These are phyloP conservation scores for Xenopus borealis DNA, from an alignment of 2,113 vertebrate genomes.

Conservation along the genomic window DNA sequence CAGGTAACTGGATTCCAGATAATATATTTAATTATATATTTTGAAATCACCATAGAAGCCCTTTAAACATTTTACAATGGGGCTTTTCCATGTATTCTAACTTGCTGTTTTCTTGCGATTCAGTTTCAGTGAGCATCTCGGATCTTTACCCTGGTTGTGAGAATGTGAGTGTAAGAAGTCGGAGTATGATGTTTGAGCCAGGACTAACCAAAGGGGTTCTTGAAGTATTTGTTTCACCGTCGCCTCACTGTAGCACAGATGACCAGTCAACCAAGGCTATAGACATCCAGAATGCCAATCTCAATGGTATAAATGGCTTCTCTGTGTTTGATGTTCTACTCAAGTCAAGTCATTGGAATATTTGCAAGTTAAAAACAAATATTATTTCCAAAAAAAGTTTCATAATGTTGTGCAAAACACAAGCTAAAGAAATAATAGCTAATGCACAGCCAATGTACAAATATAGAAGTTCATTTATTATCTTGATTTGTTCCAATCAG, in stretches of 20 bases:
- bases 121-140: slow-evolving; percentile 92
- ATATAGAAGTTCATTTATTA: too few relatives aligned
- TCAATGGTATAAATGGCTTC: slow-evolving; percentile 69
- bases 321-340: background rate
- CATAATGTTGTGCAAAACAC: too few relatives aligned
- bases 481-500: too few relatives aligned
- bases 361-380: too few relatives aligned
- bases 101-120: slow-evolving; percentile 6
- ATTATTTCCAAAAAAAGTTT: too few relatives aligned
- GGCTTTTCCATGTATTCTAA: background rate
- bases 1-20: too few relatives aligned
- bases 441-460: too few relatives aligned
- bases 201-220: slow-evolving; percentile 93
- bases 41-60: too few relatives aligned
- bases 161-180: slow-evolving; percentile 93
- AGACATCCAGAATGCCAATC: slow-evolving; percentile 80
- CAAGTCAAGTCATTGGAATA: too few relatives aligned
- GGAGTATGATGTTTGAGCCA: slow-evolving; percentile 98
- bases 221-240: slow-evolving; percentile 82
- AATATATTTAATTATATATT: too few relatives aligned
- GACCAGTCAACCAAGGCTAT: slow-evolving; percentile 86
- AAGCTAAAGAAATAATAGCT: too few relatives aligned
- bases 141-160: slow-evolving; percentile 96
- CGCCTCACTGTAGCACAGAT: slow-evolving; percentile 70
- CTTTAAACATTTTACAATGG: too few relatives aligned